These are phyloP conservation scores for Meloidogyne hapla DNA, from an alignment of 1,140 invertebrate genomes.

Conservation along the genomic window DNA sequence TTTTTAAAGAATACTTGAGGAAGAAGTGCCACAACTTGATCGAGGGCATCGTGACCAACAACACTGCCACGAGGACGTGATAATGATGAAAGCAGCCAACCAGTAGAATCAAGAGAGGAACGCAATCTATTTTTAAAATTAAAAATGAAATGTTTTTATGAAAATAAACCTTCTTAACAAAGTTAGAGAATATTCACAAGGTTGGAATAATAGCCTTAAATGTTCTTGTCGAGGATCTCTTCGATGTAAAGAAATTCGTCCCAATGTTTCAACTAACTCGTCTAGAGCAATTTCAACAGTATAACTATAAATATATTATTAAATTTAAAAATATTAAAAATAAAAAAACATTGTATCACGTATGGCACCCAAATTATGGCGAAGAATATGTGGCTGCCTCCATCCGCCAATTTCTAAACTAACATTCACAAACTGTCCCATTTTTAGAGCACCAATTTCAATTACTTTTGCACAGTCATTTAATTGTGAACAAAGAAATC, in stretches of 20 bases:
- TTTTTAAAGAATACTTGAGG: constrained; percentile 16
- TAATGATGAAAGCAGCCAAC: constrained; percentile 32
- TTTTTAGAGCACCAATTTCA: constrained; percentile 44
- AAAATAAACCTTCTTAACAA: constrained; percentile 18
- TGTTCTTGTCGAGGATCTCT: constrained; percentile 23
- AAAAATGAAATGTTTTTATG: not conserved
- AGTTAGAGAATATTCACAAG: constrained; percentile 11
- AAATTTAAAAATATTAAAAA: not conserved
- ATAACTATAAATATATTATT: constrained; percentile 17
- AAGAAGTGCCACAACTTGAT: constrained; percentile 42
- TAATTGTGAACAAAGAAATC: constrained; percentile 41
- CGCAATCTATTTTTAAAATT: constrained; percentile 17
- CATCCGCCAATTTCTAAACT: constrained; percentile 24
- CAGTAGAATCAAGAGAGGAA: constrained; percentile 28
- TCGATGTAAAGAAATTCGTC: constrained; percentile 38
- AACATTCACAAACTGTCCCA: constrained; percentile 35
- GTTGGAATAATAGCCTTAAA: constrained; percentile 5
- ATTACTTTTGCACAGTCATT: constrained; percentile 45
- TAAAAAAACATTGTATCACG: constrained; percentile 35
- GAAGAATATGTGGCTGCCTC: constrained; percentile 39
- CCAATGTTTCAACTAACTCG: constrained; percentile 41
- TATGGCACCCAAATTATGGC: constrained; percentile 37
- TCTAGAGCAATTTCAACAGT: constrained; percentile 39
- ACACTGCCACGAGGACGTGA: constrained; percentile 24
- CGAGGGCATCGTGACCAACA: constrained; percentile 32